A percentile compares a stretch with the other conserved stretches of the same genome.
Conservation (phyloP, 2,113 vertebrate species). For the Pseudorasbora parva region DNA sequence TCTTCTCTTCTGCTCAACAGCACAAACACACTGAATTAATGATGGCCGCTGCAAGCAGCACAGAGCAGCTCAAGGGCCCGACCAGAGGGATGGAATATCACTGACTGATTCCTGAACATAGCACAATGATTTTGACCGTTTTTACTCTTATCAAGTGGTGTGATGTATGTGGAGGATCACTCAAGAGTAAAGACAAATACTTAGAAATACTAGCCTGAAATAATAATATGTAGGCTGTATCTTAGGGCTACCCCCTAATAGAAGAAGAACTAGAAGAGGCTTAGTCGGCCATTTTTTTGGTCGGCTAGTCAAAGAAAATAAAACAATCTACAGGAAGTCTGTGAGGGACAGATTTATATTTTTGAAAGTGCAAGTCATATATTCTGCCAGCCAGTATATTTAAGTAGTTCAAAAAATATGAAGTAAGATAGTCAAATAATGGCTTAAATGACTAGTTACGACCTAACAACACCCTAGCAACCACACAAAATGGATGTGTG, state of each 20-base stretch:
- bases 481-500: not conserved
- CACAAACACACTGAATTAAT: constrained; percentile 37
- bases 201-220: not conserved
- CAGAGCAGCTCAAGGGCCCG: not conserved
- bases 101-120: not conserved
- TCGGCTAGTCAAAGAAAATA: no score
- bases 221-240: not conserved
- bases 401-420: no score
- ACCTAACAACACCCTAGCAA: not conserved
- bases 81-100: not conserved
- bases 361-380: no score
- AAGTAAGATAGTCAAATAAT: no score
- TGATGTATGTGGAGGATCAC: not conserved
- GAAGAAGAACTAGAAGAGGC: no score
- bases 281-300: no score
- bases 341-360: no score
- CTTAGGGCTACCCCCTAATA: no score
- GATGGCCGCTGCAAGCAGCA: not conserved
- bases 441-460: not conserved
- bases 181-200: not conserved
- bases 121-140: not conserved
- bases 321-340: no score
- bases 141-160: not conserved
- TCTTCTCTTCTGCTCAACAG: constrained; percentile 24
- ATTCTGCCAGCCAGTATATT: no score